Conservation (phyloP, 2,797 vertebrate genomes). For the Esox masquinongy region DNA sequence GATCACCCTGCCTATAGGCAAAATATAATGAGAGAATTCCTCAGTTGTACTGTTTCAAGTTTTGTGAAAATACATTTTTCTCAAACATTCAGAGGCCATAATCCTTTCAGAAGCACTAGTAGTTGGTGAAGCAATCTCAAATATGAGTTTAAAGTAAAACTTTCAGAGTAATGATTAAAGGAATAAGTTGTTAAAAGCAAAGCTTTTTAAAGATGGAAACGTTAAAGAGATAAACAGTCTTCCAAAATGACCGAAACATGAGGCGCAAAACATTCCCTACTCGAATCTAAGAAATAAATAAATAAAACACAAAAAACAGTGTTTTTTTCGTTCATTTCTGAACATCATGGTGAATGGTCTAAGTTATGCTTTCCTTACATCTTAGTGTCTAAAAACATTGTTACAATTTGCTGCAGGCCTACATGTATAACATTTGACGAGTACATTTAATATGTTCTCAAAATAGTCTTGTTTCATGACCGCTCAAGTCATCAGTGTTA, state of each 20-base stretch:
- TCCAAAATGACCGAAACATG: not conserved
- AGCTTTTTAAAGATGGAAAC: constrained; percentile 6
- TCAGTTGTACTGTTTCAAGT: not conserved
- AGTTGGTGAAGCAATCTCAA: not conserved
- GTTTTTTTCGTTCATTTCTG: not conserved
- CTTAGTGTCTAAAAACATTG: not conserved
- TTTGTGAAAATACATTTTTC: not conserved
- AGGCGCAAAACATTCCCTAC: not conserved
- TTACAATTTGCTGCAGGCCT: not conserved
- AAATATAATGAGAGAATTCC: constrained; percentile 42
- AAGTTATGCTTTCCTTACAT: not conserved
- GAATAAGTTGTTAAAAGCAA: constrained; percentile 9
- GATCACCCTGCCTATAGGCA: constrained; percentile 34
- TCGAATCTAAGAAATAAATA: not conserved
- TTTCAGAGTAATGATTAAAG: constrained; percentile 25
- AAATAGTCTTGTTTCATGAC: not conserved
- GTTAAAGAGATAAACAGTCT: constrained; percentile 7
- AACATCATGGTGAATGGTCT: not conserved
- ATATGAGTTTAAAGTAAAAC: constrained; percentile 19
- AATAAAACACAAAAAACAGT: not conserved
- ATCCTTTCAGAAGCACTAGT: not conserved
- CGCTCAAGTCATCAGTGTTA: not conserved
- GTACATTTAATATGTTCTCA: not conserved
- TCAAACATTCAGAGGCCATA: not conserved
- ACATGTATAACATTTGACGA: not conserved